Percentiles rank a stretch among this genome's conserved stretches.
Conservation (phyloP, 2,888 invertebrate genomes). For the Schizaphis graminum region DNA sequence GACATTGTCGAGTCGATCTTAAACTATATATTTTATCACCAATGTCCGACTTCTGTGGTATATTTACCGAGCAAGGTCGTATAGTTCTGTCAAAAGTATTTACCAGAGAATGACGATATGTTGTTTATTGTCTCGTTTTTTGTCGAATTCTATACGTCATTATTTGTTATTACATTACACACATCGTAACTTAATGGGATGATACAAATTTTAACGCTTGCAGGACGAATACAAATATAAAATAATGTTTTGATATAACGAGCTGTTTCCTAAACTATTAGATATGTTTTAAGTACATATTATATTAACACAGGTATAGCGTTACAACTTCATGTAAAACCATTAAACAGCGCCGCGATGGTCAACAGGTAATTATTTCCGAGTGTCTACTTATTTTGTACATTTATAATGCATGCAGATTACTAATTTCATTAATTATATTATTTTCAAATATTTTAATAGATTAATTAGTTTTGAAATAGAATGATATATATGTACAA, state of each 20-base stretch:
- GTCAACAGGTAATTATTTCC: not conserved
- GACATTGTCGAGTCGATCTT: not conserved
- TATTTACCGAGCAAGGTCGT: not conserved
- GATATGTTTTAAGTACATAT: not conserved
- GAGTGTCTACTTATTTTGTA: not conserved
- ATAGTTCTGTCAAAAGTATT: not conserved
- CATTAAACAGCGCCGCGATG: not conserved
- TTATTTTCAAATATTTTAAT: not conserved
- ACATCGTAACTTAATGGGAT: not conserved
- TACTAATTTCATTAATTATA: not conserved
- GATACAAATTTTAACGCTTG: not conserved
- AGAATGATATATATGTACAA: not conserved
- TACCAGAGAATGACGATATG: not conserved
- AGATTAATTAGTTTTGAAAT: not conserved
- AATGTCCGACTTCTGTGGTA: not conserved
- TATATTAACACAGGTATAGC: not conserved
- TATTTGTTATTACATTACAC: not conserved
- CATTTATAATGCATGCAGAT: not conserved
- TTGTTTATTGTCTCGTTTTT: not conserved
- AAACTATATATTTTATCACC: not conserved
- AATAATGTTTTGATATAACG: not conserved
- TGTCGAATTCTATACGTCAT: not conserved
- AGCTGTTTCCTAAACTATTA: not conserved
- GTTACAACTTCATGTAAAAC: not conserved
- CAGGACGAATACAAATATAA: not conserved